These are phyloP conservation scores for Penaeus japonicus DNA, from an alignment of 1,140 invertebrate genomes.

Conservation along the genomic window DNA sequence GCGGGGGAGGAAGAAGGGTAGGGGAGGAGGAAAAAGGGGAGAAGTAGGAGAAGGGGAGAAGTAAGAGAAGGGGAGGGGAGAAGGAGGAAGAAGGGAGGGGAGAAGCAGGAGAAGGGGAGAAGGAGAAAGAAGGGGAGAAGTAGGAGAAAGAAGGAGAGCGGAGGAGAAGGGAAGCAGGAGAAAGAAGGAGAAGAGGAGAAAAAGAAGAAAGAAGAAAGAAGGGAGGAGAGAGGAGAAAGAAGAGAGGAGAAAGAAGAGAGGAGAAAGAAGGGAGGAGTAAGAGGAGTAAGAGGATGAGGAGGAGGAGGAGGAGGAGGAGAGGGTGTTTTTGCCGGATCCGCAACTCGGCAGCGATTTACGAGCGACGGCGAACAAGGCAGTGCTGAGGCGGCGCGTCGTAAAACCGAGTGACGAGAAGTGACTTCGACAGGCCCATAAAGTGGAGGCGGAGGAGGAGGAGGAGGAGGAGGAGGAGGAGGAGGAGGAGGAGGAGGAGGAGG, in stretches of 20 bases:
- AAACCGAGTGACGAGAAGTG: slow-evolving; percentile 36
- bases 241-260: background rate
- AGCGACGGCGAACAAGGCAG: slow-evolving; percentile 47
- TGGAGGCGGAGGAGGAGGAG: background rate
- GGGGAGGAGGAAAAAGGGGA: background rate
- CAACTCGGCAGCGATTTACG: slow-evolving; percentile 25
- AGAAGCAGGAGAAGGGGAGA: no score
- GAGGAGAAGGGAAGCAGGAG: background rate
- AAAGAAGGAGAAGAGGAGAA: background rate
- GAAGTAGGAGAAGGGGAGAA: no score
- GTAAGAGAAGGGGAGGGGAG: no score
- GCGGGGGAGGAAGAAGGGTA: background rate
- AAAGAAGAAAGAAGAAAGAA: background rate
- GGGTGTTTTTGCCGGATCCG: slow-evolving; percentile 36
- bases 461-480: background rate
- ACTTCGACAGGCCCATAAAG: slow-evolving; percentile 51
- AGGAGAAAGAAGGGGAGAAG: no score
- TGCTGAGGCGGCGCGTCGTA: slow-evolving; percentile 39
- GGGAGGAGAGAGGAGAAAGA: background rate
- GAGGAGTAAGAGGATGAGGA: background rate
- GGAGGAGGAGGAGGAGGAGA: background rate
- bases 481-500: background rate
- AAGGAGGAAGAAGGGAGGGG: no score
- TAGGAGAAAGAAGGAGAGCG: background rate
- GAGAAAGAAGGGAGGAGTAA: background rate